These are phyloP conservation scores for Malurus alboscapulatus DNA, from an alignment of 2,113 vertebrate genomes.

Conservation along the genomic window DNA sequence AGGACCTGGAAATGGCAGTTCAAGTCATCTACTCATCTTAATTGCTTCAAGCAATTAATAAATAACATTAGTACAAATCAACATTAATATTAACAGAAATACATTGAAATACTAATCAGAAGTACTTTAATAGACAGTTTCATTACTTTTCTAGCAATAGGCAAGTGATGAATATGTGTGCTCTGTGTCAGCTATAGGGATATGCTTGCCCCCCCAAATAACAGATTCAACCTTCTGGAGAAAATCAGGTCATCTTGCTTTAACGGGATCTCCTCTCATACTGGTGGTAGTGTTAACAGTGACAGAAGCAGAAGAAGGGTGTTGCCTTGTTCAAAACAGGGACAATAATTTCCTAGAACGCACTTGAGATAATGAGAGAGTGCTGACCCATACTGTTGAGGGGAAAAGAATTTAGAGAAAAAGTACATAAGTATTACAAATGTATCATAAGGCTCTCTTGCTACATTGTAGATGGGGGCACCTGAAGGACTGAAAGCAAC, in stretches of 20 bases:
- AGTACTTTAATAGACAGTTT: background rate
- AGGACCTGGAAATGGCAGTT: background rate
- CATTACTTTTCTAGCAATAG: background rate
- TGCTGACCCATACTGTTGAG: background rate
- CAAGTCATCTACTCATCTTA: background rate
- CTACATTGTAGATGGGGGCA: background rate
- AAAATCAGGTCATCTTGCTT: background rate
- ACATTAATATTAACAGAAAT: background rate
- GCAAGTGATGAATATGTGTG: background rate
- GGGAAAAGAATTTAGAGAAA: background rate
- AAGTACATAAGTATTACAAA: background rate
- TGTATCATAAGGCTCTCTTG: background rate
- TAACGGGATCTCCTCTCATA: background rate
- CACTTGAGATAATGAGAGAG: background rate
- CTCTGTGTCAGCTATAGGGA: background rate
- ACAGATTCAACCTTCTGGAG: background rate
- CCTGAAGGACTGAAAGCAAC: background rate
- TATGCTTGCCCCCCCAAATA: background rate
- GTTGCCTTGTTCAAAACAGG: background rate
- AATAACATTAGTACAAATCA: background rate
- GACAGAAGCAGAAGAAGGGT: background rate
- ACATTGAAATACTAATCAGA: background rate
- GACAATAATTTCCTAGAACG: background rate
- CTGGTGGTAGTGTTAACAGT: background rate
- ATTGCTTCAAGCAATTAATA: background rate